Conservation (phyloP, 2,888 invertebrate species). For the Carabus problematicus region DNA sequence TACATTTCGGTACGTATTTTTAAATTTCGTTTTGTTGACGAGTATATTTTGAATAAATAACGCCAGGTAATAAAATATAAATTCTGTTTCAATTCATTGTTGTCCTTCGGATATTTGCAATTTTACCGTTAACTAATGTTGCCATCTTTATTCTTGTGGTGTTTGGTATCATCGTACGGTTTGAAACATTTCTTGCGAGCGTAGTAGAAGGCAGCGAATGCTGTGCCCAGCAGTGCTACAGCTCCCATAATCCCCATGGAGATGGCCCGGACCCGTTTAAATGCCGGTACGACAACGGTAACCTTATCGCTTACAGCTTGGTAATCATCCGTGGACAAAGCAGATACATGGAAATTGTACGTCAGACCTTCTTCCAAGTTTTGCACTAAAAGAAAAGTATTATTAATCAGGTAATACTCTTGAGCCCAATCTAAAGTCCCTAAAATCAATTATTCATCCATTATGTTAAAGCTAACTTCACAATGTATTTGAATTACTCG, state of each 20-base stretch:
- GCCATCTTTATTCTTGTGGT: slow-evolving; percentile 9
- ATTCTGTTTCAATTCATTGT: too few relatives aligned
- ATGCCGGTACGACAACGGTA: slow-evolving; percentile 72
- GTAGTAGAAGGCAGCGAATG: slow-evolving; percentile 69
- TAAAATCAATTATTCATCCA: too few relatives aligned
- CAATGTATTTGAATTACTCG: too few relatives aligned
- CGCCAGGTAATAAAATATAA: too few relatives aligned
- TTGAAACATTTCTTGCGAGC: slow-evolving; percentile 59
- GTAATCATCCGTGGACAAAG: slow-evolving; percentile 68
- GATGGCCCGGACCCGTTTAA: slow-evolving; percentile 72
- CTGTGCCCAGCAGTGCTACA: slow-evolving; percentile 70
- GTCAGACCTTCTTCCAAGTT: slow-evolving; percentile 74
- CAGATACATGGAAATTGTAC: slow-evolving; percentile 78
- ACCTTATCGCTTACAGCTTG: slow-evolving; percentile 70
- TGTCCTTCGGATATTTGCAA: background rate
- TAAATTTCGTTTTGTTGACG: too few relatives aligned
- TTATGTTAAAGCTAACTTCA: too few relatives aligned
- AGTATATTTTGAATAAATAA: too few relatives aligned
- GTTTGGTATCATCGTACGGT: slow-evolving; percentile 32
- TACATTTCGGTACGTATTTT: too few relatives aligned
- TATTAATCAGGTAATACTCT: background rate
- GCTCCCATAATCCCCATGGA: slow-evolving; percentile 76
- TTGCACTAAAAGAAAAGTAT: slow-evolving; percentile 61
- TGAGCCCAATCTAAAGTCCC: too few relatives aligned
- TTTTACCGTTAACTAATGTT: slow-evolving; percentile 26